phyloP scores from a whole-genome alignment of 2,113 vertebrate genomes.

The Climacteris rufus region DNA sequence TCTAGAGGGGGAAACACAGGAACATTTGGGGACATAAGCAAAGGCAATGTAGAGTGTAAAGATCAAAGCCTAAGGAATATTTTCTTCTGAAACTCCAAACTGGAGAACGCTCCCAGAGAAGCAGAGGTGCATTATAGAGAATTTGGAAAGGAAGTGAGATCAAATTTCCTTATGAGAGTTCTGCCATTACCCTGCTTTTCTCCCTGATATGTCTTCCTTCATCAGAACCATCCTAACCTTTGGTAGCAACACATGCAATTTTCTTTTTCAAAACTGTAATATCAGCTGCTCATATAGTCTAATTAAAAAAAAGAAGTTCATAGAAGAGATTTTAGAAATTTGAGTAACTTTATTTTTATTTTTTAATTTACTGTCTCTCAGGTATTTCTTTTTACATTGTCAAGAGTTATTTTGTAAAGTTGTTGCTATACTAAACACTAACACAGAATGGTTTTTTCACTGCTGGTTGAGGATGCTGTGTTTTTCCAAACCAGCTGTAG shows the following conservation, averaged over 20 bases:
- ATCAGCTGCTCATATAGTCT: neutral
- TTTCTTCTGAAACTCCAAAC: neutral
- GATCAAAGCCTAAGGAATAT: neutral
- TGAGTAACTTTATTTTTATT: neutral
- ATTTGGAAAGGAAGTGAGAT: neutral
- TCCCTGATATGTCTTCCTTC: neutral
- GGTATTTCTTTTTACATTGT: neutral
- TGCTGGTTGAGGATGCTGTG: neutral
- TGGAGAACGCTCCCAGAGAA: neutral
- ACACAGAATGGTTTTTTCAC: neutral
- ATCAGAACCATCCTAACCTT: neutral
- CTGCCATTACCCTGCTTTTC: neutral
- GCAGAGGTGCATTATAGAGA: neutral
- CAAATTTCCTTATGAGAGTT: neutral
- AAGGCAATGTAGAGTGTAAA: neutral
- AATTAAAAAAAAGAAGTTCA: neutral
- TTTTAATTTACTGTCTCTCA: neutral
- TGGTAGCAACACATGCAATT: neutral
- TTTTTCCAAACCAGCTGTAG: neutral
- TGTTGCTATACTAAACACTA: neutral
- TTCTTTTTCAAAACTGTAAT: neutral
- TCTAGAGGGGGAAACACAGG: neutral
- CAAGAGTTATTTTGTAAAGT: neutral
- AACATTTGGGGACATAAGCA: neutral
- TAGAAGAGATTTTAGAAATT: neutral